Evolutionary conservation across 1,140 invertebrate species (phyloP).

Genomic region (Pemphigus obesinymphae): DNA sequence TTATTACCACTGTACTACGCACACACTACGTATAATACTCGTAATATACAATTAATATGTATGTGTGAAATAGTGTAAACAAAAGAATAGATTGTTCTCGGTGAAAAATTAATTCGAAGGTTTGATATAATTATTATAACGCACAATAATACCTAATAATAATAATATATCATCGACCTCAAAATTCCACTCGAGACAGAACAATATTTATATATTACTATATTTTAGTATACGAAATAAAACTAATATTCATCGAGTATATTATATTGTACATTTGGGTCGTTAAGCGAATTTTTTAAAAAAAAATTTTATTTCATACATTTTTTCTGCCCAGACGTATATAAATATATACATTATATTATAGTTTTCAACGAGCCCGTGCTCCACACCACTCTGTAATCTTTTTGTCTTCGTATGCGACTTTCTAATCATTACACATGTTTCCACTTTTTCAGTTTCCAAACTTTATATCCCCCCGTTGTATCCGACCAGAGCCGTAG

Average conservation of each 20-base stretch:
- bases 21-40: not conserved
- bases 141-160: not conserved
- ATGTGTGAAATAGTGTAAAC: conserved; percentile 12
- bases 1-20: not conserved
- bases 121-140: conserved; percentile 5
- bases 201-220: not conserved
- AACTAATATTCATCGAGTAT: not conserved
- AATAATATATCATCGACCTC: not conserved
- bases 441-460: no score
- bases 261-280: not conserved
- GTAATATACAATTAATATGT: no score
- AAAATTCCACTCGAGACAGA: not conserved
- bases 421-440: not conserved
- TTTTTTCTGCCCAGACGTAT: not conserved
- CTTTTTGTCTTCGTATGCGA: not conserved
- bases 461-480: no score
- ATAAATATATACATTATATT: no score
- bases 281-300: not conserved
- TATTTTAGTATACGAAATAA: not conserved
- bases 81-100: not conserved
- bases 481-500: no score
- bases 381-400: not conserved
- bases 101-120: conserved; percentile 19
- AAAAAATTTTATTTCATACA: not conserved
- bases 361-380: not conserved